Base-by-base conservation (phyloP, 2,797 vertebrate species). In the Platalea minor region DNA sequence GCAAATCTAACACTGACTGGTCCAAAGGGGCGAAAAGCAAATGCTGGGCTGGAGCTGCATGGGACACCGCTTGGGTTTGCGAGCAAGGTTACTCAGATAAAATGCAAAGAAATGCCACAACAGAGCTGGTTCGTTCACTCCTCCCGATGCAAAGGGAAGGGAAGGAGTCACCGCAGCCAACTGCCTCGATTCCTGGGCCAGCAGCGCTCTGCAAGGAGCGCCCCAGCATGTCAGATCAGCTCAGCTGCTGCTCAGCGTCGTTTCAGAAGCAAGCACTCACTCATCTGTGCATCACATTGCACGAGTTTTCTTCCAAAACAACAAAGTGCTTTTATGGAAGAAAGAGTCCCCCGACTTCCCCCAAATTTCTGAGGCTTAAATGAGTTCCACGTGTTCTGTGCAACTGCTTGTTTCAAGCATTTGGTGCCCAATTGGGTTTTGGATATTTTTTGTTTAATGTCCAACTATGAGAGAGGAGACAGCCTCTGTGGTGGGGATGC, bases 241-340 rank as follows among this genome's bases (percentile, higher is more conserved):
- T 68, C 33, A 60, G 64, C 53, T 59, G 68, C 70, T 57, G 68
- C 72, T 19, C 15, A 79, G 67, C 72, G 39, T 21, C 65, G 3
- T 64, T 53, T 54, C 90, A 87, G 81, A 43, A 88, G 83, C 43
- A 31, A 39, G n/a, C 59, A 67, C 64, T 80, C 43, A 1, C 82
- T 90, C 93, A 89, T 91, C 72, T 89, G 88, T 39, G 53, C 65
- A 18, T 95, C 88, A 91, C 78, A 79, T 59, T 80, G 65, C 72
- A 85, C 28, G 50, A 29, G 31, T 41, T 75, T 77, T 82, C 72
- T 63, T 93, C 93, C 75, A 85, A 82, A 96, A 91, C 63, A 91
- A 91, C 75, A 51, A 83, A 91, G 64, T 75, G 45, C 29, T 85
- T 84, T 78, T 33, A 72, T 14, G 48, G 81, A 70, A 85, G 88